A percentile compares a stretch with the other conserved stretches of the same genome.
Evolutionary conservation across 1,140 invertebrate species (phyloP).

Genomic region (Drosophila hydei): DNA sequence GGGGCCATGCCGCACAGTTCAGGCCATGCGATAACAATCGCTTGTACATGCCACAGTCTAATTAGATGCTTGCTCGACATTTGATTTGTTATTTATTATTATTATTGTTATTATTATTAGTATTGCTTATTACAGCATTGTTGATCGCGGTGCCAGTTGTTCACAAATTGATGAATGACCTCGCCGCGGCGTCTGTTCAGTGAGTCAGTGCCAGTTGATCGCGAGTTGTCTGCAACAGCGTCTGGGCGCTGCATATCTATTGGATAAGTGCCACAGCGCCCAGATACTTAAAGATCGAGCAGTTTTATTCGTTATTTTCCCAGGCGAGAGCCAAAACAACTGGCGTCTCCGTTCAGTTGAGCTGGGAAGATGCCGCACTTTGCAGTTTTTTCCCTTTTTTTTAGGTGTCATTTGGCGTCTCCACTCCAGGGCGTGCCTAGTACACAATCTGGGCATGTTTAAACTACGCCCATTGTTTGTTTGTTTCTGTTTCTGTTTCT

Average conservation of each 20-base stretch:
- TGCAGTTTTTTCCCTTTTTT: constrained; percentile 21
- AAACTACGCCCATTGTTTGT: constrained; percentile 48
- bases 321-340: constrained; percentile 29
- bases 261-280: constrained; percentile 46
- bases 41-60: constrained; percentile 46
- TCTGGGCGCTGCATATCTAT: constrained; percentile 47
- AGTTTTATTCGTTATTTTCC: constrained; percentile 32
- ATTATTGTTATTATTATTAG: constrained; percentile 33
- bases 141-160: constrained; percentile 1
- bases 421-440: constrained; percentile 40
- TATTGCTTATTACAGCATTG: constrained; percentile 31
- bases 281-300: constrained; percentile 7
- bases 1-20: constrained; percentile 20
- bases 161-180: constrained; percentile 72
- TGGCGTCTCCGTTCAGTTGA: constrained; percentile 34
- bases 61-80: constrained; percentile 57
- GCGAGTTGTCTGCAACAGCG: constrained; percentile 3
- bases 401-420: constrained; percentile 43
- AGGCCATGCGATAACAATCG: constrained; percentile 25
- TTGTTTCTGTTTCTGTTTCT: constrained; percentile 36
- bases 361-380: constrained; percentile 67
- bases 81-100: constrained; percentile 69
- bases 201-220: constrained; percentile 22
- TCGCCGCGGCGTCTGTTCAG: constrained; percentile 16
- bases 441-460: constrained; percentile 61